Percentiles rank a stretch among this genome's conserved stretches.
These are phyloP conservation scores for Astropecten irregularis DNA, from an alignment of 53 echinoderm and acorn worm species.

Conservation along the genomic window DNA sequence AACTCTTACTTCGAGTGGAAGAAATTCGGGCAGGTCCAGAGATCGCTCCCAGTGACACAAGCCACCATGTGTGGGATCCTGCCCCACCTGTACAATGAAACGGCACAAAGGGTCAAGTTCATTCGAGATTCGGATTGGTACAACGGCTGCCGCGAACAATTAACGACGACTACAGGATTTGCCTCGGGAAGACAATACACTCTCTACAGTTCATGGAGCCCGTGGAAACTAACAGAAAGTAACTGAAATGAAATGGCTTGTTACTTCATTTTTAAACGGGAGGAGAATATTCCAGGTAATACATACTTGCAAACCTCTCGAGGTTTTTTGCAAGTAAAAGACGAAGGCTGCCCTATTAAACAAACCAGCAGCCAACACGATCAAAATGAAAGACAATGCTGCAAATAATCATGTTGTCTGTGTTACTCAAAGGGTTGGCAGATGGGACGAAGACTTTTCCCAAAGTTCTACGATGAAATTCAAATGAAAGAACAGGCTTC, in stretches of 20 bases:
- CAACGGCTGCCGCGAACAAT: slow-evolving; percentile 26
- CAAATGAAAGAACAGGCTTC: too few relatives aligned
- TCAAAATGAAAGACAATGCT: too few relatives aligned
- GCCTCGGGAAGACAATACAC: neutral
- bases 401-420: too few relatives aligned
- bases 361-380: too few relatives aligned
- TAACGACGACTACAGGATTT: neutral
- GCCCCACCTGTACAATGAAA: slow-evolving; percentile 52
- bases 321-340: too few relatives aligned
- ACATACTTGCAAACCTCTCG: too few relatives aligned
- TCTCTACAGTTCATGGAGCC: neutral
- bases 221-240: slow-evolving; percentile 31
- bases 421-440: too few relatives aligned
- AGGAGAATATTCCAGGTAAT: too few relatives aligned
- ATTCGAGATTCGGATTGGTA: slow-evolving; percentile 50
- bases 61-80: neutral
- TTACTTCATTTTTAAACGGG: neutral
- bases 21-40: neutral
- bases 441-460: too few relatives aligned
- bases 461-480: too few relatives aligned
- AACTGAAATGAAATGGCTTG: neutral
- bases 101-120: neutral
- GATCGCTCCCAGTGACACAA: neutral
- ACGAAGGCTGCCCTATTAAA: too few relatives aligned
- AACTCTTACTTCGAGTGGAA: slow-evolving; percentile 52